Base-by-base conservation (phyloP, 2,113 vertebrate species). In the Collichthys lucidus region DNA sequence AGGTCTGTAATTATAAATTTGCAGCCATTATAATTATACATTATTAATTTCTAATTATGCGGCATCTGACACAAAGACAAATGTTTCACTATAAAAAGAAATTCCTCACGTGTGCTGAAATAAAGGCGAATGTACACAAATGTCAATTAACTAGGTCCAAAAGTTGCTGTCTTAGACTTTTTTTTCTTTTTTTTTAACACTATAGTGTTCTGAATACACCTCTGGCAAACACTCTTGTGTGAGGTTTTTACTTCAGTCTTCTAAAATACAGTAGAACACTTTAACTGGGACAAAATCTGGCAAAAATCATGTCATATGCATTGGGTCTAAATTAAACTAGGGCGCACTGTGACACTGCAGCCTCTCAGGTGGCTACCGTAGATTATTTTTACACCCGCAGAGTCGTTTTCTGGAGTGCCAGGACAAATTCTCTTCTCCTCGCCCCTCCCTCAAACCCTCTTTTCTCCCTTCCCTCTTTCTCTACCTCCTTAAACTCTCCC, bases 371-470 rank as follows among this genome's bases (percentile, higher is more conserved):
- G 95, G 91, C 84, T 93, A 90, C 74, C 60, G 70, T 83, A 90
- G 93, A 91, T 94, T 95, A 95, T 95, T 95, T 96, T 95, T 95
- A 94, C 91, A 93, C 91, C 86, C 72, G 5, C 85, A 12, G 89
- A 88, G 88, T 89, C 83, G 85, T 87, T 92, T 92, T 88, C 89
- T 91, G 82, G 89, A 93, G 92, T 90, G 91, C 92, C 93, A 91
- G 93, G 92, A 93, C 93, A 82, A 89, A 92, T 88, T 90, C 84
- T 92, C 83, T 80, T 89, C 88, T 87, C 85, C 76, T 82, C 62
- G 64, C 74, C 67, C 82, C 92, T 88, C 88, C 89, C 73, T 89
- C 84, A 46, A 77, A 84, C 82, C 83, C 81, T 82, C 74, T 69
- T 82, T 90, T 91, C 65, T 61, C 61, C 66, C 0, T 19, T 6